These are phyloP conservation scores for Parnassius smintheus DNA, from an alignment of 2,888 invertebrate species.

Conservation along the genomic window DNA sequence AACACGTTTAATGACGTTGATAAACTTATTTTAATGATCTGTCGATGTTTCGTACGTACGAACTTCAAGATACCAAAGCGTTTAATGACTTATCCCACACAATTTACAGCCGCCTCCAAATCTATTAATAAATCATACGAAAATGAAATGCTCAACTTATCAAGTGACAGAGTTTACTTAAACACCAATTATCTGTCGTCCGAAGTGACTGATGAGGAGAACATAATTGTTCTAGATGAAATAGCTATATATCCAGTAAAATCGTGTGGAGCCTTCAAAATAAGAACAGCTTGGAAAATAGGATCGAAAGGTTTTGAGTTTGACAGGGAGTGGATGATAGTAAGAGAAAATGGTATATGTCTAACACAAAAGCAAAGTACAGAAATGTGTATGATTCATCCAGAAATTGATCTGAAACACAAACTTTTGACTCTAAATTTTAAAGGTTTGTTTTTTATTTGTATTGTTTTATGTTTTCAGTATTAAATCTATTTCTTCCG, in stretches of 20 bases:
- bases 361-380: slow-evolving; percentile 93
- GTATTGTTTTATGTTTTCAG: too few species aligned
- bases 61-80: slow-evolving; percentile 56
- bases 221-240: slow-evolving; percentile 51
- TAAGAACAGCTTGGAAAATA: slow-evolving; percentile 85
- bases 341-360: slow-evolving; percentile 89
- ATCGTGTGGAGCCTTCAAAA: slow-evolving; percentile 91
- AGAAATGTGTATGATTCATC: slow-evolving; percentile 88
- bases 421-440: slow-evolving; percentile 80
- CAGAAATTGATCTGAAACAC: slow-evolving; percentile 83
- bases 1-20: slow-evolving; percentile 88
- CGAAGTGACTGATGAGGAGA: slow-evolving; percentile 31
- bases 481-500: too few species aligned
- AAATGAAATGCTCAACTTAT: slow-evolving; percentile 37
- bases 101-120: slow-evolving; percentile 18
- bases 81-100: slow-evolving; percentile 33
- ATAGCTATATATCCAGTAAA: slow-evolving; percentile 91
- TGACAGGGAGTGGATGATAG: slow-evolving; percentile 97
- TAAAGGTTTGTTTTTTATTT: slow-evolving; percentile 70
- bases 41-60: slow-evolving; percentile 84
- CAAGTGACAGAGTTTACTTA: slow-evolving; percentile 36
- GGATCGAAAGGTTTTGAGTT: slow-evolving; percentile 89
- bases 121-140: slow-evolving; percentile 31
- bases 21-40: slow-evolving; percentile 86
- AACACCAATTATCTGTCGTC: slow-evolving; percentile 18